Percentiles rank a stretch among this genome's conserved stretches.
These are phyloP conservation scores for Rhinolophus ferrumequinum DNA, from an alignment of 2,113 vertebrate species.

Conservation along the genomic window DNA sequence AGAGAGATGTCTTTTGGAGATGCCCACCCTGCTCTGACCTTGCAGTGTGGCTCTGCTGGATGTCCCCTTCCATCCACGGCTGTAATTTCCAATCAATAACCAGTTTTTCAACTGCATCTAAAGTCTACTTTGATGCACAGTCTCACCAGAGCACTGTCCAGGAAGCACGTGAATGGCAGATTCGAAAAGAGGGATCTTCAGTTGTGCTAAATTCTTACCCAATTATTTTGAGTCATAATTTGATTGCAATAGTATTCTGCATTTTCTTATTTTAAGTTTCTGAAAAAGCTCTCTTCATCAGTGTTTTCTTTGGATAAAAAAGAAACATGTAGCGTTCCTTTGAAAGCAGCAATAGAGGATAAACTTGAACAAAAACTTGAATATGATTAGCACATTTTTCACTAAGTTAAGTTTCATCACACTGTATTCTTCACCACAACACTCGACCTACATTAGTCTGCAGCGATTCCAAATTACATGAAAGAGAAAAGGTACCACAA, in stretches of 20 bases:
- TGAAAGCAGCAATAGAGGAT: neutral
- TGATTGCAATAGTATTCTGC: neutral
- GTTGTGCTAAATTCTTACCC: neutral
- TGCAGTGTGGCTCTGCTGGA: neutral
- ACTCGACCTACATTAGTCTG: neutral
- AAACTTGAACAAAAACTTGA: constrained; percentile 51
- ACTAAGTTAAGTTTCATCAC: neutral
- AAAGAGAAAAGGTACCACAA: neutral
- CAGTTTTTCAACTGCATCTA: neutral
- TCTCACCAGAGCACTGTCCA: neutral
- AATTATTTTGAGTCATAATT: neutral
- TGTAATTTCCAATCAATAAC: neutral
- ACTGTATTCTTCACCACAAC: neutral
- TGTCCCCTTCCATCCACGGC: neutral
- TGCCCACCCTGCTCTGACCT: neutral
- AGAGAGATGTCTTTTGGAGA: fast-evolving
- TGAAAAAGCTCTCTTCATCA: neutral
- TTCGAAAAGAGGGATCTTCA: neutral
- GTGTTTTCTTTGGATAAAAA: neutral
- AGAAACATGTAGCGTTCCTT: neutral
- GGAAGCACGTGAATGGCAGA: neutral
- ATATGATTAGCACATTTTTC: neutral
- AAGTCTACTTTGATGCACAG: neutral
- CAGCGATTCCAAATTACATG: neutral
- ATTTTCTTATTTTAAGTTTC: neutral